Base-by-base conservation (phyloP, 2,888 invertebrate genomes). In the Drosophila anomalipes region DNA sequence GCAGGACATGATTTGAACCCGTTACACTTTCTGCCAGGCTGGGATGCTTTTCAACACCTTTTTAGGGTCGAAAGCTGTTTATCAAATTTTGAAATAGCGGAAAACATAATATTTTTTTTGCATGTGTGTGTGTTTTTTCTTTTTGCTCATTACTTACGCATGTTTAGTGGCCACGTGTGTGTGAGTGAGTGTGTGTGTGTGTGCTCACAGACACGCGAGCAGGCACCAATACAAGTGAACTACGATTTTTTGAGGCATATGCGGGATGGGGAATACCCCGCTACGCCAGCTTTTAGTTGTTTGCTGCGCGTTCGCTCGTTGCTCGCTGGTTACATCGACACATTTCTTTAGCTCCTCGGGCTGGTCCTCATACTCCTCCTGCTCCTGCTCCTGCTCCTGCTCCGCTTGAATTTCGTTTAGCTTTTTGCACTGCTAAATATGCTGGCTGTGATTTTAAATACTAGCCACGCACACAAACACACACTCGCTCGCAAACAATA, bases 221-320 rank as follows among this genome's bases (percentile, higher is more conserved):
- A 68, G 68, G 67, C 81, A 74, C 77, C 69, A 80, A 74, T 82
- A 77, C 79, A 70, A 74, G 52, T 57, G 59, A 47, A 68, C 61
- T 60, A 71, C 16, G 62, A 63, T 75, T 70, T 78, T 74, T 59
- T 44, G 30, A 60, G 79, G 70, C 71, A 82, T 78, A 68, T 74
- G 70, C 65, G 60, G 41, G 16, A 47, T 71, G 52, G 52, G 66
- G 28, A 54, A 62, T 73, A 33, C 47, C 16, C 67, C 69, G 63
- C 65, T 52, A 51, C 28, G 69, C 61, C 77, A 28, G 26, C n/a
- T 32, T 32, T 77, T 47, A 47, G 52, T 65, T 70, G 58, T 47
- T 37, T 28, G 68, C 65, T 70, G 59, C 59, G 70, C 71, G 69
- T 61, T 70, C 53, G 56, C 52, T 63, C 67, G 53, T 41, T 74